Base-by-base conservation (phyloP, 2,113 vertebrate genomes). In the Eretmochelys imbricata region DNA sequence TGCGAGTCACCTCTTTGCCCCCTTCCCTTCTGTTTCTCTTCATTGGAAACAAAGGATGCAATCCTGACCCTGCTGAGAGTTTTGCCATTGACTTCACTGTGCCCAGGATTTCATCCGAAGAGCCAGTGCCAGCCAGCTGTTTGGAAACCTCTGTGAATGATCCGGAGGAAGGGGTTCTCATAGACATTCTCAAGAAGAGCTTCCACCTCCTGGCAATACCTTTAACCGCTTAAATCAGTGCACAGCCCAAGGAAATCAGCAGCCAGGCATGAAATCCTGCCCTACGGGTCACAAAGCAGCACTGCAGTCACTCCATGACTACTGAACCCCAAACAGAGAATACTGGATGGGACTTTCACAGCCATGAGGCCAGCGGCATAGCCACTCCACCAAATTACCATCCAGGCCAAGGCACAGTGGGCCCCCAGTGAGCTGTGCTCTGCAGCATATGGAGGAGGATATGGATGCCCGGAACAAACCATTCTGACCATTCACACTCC, bases 11-110 rank as follows among this genome's bases (percentile, higher is more conserved):
- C 17, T 69, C 8, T 9, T 69, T 42, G n/a, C 25, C 25, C 81
- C 42, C 24, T 29, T 55, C 54, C 54, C 25, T 20, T 0, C 9
- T 55, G 69, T 27, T 38, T 72, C 42, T 49, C 38, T 19, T 10
- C 11, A 62, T 2, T 1, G 1, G 35, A 38, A 1, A 3, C 10
- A 29, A 87, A 93, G 27, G 48, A 83, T 20, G 5, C 1, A 53
- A 84, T 16, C 38, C 14, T 42, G 25, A 17, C 24, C 24, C 54
- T 46, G n/a, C 12, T 16, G 42, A 17, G 49, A 50, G 79, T 79
- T 76, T 51, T 51, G 49, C 78, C 49, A 51, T 9, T 38, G 49
- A 20, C 72, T 76, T 46, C 38, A 76, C 20, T 76, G 42, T 10
- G 72, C 20, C 38, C 72, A 76, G 42, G 72, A 46, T 5, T 10